Evolutionary conservation across 2,888 invertebrate species (phyloP).

Genomic region (Lasioglossum leucozonium): DNA sequence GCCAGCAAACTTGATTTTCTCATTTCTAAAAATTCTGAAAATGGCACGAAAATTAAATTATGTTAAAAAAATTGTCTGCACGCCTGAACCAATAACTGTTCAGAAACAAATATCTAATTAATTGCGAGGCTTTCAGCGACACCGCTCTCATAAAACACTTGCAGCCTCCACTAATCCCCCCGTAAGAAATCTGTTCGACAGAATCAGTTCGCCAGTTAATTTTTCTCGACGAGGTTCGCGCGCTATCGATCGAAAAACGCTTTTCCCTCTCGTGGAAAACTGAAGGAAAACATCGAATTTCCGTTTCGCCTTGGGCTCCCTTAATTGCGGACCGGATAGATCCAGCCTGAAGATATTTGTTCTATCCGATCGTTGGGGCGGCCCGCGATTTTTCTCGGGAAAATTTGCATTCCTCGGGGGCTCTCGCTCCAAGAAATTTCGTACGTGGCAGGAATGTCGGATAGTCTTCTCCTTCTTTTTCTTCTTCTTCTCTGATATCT

Average conservation of each 20-base stretch:
- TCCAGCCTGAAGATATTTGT: constrained; percentile 18
- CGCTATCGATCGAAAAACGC: neutral
- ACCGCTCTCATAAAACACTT: too few species aligned
- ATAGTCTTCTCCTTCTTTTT: neutral
- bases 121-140: too few species aligned
- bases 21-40: too few species aligned
- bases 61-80: too few species aligned
- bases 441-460: neutral
- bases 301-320: neutral
- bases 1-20: too few species aligned
- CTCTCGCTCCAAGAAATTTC: neutral
- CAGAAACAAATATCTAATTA: too few species aligned
- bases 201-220: neutral
- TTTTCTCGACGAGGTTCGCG: neutral
- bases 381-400: neutral
- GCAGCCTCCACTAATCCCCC: too few species aligned
- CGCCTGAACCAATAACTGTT: too few species aligned
- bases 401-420: constrained; percentile 5
- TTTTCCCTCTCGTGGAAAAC: neutral
- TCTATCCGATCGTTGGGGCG: neutral
- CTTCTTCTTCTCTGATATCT: neutral
- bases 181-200: too few species aligned
- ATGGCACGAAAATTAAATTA: too few species aligned
- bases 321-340: constrained; percentile 8
- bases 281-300: constrained; percentile 1